Conservation (phyloP, 2,113 vertebrate species). For the Okapia johnstoni region DNA sequence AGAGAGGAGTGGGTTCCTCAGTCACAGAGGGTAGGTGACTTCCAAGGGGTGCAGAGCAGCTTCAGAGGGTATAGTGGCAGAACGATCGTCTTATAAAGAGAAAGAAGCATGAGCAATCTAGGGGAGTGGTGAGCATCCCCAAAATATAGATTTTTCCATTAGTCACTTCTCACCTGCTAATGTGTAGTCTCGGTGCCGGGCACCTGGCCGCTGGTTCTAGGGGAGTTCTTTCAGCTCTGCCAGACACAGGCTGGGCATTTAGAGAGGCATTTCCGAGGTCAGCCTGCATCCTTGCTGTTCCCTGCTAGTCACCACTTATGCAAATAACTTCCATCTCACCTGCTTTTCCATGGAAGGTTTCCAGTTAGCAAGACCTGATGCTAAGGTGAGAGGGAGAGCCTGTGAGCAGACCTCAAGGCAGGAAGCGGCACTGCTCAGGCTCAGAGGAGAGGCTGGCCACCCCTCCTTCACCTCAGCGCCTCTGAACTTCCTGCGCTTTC, state of each 20-base stretch:
- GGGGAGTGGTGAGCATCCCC: not conserved
- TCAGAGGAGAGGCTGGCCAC: not conserved
- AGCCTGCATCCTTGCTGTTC: not conserved
- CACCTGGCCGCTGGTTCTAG: not conserved
- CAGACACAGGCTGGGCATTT: not conserved
- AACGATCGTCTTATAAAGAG: not conserved
- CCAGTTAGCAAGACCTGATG: not conserved
- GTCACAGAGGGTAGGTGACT: not conserved
- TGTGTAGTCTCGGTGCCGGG: not conserved
- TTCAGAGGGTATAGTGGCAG: not conserved
- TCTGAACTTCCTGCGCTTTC: not conserved
- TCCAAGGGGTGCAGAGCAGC: not conserved
- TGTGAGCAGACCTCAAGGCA: not conserved
- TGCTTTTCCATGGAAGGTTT: not conserved
- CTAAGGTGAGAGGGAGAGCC: not conserved
- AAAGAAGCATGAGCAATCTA: not conserved
- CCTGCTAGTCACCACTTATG: not conserved
- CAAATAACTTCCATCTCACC: not conserved
- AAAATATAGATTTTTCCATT: not conserved
- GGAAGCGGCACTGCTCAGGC: accelerated
- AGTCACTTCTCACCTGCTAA: not conserved
- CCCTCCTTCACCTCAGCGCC: accelerated
- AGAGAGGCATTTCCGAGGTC: not conserved
- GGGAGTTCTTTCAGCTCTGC: not conserved
- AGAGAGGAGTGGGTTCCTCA: not conserved